Conservation (phyloP, 2,888 invertebrate species). For the Hydroisotoma schaefferi region DNA sequence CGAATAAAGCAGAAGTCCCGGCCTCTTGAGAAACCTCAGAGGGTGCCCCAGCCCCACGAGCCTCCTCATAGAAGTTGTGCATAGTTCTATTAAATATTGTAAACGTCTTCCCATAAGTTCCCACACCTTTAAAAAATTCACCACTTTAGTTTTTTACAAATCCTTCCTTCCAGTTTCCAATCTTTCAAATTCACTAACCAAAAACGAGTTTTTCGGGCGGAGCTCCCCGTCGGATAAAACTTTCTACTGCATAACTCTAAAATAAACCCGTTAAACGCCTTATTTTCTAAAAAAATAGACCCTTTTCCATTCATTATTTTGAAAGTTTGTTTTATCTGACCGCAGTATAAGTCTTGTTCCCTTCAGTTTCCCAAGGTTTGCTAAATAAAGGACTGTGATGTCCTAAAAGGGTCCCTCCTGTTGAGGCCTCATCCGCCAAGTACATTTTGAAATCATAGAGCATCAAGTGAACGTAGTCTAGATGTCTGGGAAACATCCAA, state of each 20-base stretch:
- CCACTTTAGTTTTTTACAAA: background rate
- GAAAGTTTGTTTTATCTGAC: too few relatives aligned
- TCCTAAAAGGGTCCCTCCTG: conserved; percentile 51
- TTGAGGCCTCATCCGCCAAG: background rate
- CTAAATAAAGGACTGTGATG: conserved; percentile 53
- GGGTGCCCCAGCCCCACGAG: conserved; percentile 46
- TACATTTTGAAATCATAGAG: conserved; percentile 56
- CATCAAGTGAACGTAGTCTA: conserved; percentile 57
- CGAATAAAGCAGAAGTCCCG: background rate
- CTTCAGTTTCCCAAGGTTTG: conserved; percentile 41
- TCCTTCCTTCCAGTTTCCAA: background rate
- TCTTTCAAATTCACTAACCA: conserved; percentile 7
- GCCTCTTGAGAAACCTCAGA: background rate
- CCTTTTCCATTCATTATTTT: too few relatives aligned
- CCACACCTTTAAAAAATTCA: conserved; percentile 50
- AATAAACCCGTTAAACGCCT: too few relatives aligned
- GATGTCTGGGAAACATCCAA: too few relatives aligned
- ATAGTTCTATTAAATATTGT: conserved; percentile 47
- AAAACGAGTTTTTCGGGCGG: conserved; percentile 52
- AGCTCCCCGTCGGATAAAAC: conserved; percentile 52
- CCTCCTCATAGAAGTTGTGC: conserved; percentile 22
- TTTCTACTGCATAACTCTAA: conserved; percentile 52
- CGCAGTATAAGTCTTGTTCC: background rate
- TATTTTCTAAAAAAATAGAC: too few relatives aligned
- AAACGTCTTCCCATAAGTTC: conserved; percentile 53